Percentiles rank a stretch among this genome's conserved stretches.
Conservation (phyloP, 37 sponge, comb jelly and placozoan genomes). For the Haliclona indistincta region DNA sequence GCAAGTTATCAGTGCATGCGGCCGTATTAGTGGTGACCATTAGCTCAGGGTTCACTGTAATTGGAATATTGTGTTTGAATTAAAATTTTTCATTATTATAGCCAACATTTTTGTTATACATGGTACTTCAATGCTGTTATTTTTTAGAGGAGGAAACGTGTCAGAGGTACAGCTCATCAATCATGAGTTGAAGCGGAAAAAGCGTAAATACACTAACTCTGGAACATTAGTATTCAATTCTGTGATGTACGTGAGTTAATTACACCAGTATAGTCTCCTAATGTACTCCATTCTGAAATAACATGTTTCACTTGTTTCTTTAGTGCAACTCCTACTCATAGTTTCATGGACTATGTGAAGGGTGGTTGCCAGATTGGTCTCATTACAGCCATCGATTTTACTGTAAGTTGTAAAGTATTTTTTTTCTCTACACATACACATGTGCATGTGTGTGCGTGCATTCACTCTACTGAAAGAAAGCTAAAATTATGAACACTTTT, state of each 20-base stretch:
- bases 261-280: neutral
- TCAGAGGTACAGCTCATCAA: slow-evolving; percentile 67
- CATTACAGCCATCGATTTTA: slow-evolving; percentile 82
- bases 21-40: neutral
- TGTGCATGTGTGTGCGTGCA: too few relatives aligned
- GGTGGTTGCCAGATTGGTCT: slow-evolving; percentile 86
- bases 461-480: too few relatives aligned
- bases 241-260: slow-evolving; percentile 64
- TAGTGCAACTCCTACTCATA: slow-evolving; percentile 65
- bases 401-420: too few relatives aligned
- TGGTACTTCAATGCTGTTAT: neutral
- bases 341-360: slow-evolving; percentile 74
- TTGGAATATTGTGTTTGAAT: too few relatives aligned
- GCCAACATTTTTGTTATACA: too few relatives aligned
- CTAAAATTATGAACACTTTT: too few relatives aligned
- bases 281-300: neutral
- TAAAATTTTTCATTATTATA: too few relatives aligned
- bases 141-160: slow-evolving; percentile 61
- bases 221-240: slow-evolving; percentile 62
- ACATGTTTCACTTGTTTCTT: neutral
- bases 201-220: slow-evolving; percentile 77
- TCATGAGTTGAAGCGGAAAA: slow-evolving; percentile 68
- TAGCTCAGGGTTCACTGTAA: too few relatives aligned
- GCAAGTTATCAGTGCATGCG: too few relatives aligned
- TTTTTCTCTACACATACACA: too few relatives aligned